phyloP scores from a whole-genome alignment of 1,140 invertebrate genomes.

The Sarcophaga peregrina region DNA sequence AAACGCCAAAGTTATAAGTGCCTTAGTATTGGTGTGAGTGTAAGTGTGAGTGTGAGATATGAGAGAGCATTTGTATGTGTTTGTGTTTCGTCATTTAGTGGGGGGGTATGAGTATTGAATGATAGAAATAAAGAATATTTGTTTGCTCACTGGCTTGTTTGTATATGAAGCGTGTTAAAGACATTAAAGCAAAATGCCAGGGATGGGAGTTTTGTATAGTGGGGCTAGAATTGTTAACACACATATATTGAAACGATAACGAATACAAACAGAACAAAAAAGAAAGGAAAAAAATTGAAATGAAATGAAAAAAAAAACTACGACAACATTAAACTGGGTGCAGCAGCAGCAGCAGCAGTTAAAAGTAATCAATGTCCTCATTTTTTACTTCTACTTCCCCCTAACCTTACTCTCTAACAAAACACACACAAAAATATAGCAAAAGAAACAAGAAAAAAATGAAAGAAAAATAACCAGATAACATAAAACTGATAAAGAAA shows the following conservation, averaged over 20 bases:
- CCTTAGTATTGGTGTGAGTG: neutral
- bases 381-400: constrained; percentile 12
- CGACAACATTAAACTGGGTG: constrained; percentile 25
- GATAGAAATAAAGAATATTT: neutral
- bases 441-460: neutral
- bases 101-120: too few relatives aligned
- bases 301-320: neutral
- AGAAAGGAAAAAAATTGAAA: neutral
- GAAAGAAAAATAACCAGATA: constrained; percentile 18
- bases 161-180: constrained; percentile 32
- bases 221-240: constrained; percentile 1
- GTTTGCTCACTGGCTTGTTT: neutral
- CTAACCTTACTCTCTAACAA: neutral
- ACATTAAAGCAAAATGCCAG: constrained; percentile 30
- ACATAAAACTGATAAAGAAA: constrained; percentile 36
- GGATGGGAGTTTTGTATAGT: neutral
- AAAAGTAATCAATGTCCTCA: constrained; percentile 40
- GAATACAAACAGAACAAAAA: neutral
- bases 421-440: neutral
- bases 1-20: neutral
- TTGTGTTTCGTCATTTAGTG: too few relatives aligned
- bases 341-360: constrained; percentile 5
- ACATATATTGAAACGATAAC: neutral
- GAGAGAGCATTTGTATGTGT: too few relatives aligned
- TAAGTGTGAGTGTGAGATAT: neutral